Conservation (phyloP, 2,797 vertebrate species). For the Diplodus sargus region DNA sequence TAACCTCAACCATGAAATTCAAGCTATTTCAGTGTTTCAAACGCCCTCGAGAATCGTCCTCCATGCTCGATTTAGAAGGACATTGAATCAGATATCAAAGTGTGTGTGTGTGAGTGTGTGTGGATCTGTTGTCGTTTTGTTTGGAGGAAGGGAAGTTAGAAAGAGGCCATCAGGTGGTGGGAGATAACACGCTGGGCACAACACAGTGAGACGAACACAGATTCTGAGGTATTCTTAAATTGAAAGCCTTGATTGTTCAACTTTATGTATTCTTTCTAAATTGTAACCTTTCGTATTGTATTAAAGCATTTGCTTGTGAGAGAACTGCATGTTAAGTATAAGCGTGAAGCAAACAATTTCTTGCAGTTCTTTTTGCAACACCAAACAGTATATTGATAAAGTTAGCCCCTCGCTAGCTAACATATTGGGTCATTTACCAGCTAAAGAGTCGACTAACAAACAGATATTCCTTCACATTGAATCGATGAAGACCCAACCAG, state of each 20-base stretch:
- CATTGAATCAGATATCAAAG: background rate
- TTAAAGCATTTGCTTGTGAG: background rate
- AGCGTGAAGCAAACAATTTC: too few species aligned
- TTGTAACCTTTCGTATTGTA: background rate
- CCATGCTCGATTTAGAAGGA: background rate
- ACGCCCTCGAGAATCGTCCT: too few species aligned
- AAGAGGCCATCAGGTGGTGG: background rate
- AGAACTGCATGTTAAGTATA: background rate
- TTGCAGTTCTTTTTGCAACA: background rate
- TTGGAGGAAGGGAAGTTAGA: background rate
- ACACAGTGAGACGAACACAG: too few species aligned
- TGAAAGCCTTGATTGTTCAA: background rate
- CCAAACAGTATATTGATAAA: background rate
- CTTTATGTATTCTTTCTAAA: background rate
- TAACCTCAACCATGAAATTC: background rate
- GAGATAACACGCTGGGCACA: background rate
- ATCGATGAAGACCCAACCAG: background rate
- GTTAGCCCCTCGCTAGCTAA: background rate
- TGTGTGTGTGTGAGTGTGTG: background rate
- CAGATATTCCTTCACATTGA: background rate
- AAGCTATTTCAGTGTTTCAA: background rate
- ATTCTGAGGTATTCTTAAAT: background rate
- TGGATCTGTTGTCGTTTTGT: background rate
- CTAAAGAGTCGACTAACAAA: background rate
- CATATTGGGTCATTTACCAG: background rate